Base-by-base conservation (phyloP, 2,113 vertebrate genomes). In the Archocentrus centrarchus region DNA sequence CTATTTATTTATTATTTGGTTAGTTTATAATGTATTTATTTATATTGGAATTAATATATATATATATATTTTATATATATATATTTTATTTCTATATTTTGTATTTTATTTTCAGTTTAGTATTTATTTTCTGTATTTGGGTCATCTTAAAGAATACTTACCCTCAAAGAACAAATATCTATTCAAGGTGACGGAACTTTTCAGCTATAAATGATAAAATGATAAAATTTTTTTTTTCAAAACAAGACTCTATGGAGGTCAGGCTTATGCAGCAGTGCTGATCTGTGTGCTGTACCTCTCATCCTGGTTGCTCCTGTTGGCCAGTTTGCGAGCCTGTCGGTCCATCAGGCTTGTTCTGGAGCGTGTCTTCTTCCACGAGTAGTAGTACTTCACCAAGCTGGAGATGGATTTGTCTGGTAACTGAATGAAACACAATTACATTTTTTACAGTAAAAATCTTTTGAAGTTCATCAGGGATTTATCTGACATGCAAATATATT, bases 301-400 rank as follows among this genome's bases (percentile, higher is more conserved):
- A 66, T 98, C 97, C 85, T 97, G 97, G 93, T 96, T 98, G 92
- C 95, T 98, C 94, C 97, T 96, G 91, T 88, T 98, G 59, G 98
- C 98, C 89, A 99, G 91, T 93, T 99, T 99, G 20, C 98, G 96
- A 61, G 98, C 98, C 92, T 99, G 98, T 3, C 98, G 96, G 93
- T 99, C 98, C 98, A 99, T 99, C 90, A 99, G 95, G 90, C 98
- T 99, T 83, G 98, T 99, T 88, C 98, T 96, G 89, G 98, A 98
- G 15, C 98, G 97, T 0, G 98, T 99, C 95, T 99, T 99, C 95
- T 99, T 99, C 98, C 98, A 99, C 1, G 98, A 99, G 93, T 99
- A 99, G 94, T 99, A 99, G 78, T 99, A 99, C 94, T 99, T 99
- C 88, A 99, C 98, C 93, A 99, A 96, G 82, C 98, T 99, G 94